Evolutionary conservation across 2,113 vertebrate genomes (phyloP).

Genomic region (Engystomops pustulosus): DNA sequence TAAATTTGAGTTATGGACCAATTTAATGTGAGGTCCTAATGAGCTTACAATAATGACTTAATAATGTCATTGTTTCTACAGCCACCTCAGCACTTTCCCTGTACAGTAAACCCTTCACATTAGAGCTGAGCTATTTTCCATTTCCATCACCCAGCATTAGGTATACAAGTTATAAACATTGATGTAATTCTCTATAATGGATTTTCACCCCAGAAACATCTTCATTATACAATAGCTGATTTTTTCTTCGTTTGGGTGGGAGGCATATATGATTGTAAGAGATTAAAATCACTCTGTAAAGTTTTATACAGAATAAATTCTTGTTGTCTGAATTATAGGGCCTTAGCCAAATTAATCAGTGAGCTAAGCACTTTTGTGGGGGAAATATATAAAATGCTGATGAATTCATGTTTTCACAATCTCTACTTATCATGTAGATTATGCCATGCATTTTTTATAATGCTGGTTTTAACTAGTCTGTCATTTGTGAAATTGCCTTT

Average conservation of each 20-base stretch:
- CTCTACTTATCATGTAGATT: slow-evolving; percentile 52
- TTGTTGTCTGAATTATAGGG: slow-evolving; percentile 28
- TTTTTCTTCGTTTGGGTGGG: slow-evolving; percentile 6
- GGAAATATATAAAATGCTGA: slow-evolving; percentile 43
- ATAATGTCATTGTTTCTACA: slow-evolving; percentile 41
- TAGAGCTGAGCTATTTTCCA: slow-evolving; percentile 16
- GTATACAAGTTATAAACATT: slow-evolving; percentile 32
- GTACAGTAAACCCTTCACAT: slow-evolving; percentile 6
- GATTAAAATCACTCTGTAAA: slow-evolving; percentile 25
- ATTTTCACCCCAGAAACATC: not conserved
- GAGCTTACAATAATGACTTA: slow-evolving; percentile 40
- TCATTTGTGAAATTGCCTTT: slow-evolving; percentile 52
- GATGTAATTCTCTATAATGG: slow-evolving; percentile 28
- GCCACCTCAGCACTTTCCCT: slow-evolving; percentile 40
- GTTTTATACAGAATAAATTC: slow-evolving; percentile 37
- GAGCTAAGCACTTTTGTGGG: slow-evolving; percentile 46
- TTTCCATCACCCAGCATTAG: slow-evolving; percentile 31
- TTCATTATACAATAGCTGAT: slow-evolving; percentile 47
- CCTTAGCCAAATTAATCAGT: slow-evolving; percentile 44
- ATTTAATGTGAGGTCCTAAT: slow-evolving; percentile 54
- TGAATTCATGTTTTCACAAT: slow-evolving; percentile 45
- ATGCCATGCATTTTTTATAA: slow-evolving; percentile 48
- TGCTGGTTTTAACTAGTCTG: slow-evolving; percentile 47
- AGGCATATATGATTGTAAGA: slow-evolving; percentile 44
- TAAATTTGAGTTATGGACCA: slow-evolving; percentile 49